phyloP scores from a whole-genome alignment of 2,888 invertebrate species.

The Cryptocephalus primarius region DNA sequence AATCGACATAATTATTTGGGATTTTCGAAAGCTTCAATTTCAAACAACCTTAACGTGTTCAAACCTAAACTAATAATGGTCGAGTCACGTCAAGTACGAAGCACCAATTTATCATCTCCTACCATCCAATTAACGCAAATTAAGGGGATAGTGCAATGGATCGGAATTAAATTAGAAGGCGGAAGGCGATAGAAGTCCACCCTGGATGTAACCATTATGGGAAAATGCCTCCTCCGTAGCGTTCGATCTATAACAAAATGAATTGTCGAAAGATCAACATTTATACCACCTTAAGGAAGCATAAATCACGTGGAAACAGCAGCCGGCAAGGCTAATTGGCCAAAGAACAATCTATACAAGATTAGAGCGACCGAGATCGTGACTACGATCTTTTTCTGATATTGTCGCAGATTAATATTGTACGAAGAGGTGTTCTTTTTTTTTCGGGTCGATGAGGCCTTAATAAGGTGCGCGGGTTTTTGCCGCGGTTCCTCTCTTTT shows the following conservation, averaged over 20 bases:
- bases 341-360: constrained; percentile 28
- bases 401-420: constrained; percentile 19
- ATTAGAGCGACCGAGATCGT: constrained; percentile 24
- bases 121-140: background rate
- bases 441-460: background rate
- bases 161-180: background rate
- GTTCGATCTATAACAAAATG: constrained; percentile 18
- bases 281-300: constrained; percentile 31
- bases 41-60: no score
- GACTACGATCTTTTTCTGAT: constrained; percentile 22
- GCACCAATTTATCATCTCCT: background rate
- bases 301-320: constrained; percentile 27
- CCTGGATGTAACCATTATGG: background rate
- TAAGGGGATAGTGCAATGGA: background rate
- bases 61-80: no score
- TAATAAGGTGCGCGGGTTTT: no score
- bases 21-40: no score
- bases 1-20: no score
- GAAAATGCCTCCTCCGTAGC: constrained; percentile 3
- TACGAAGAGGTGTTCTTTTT: constrained; percentile 5
- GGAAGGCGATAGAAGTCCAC: background rate
- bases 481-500: background rate
- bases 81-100: no score
- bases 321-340: constrained; percentile 30
- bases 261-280: constrained; percentile 28